Evolutionary conservation across 2,797 vertebrate species (phyloP).

Genomic region (Silurus lanzhouensis): DNA sequence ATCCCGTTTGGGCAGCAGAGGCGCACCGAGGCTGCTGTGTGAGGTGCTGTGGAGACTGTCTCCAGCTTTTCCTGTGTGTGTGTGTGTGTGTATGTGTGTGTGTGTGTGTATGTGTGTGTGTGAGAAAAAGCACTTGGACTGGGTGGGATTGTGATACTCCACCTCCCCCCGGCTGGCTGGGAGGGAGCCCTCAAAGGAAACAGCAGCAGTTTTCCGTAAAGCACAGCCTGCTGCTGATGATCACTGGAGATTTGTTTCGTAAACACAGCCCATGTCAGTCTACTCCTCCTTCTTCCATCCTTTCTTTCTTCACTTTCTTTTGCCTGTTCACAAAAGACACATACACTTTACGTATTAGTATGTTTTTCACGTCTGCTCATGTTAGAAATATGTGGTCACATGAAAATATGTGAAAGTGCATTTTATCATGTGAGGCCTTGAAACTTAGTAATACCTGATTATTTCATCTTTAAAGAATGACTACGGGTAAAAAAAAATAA

Average conservation of each 20-base stretch:
- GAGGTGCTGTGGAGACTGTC: constrained; percentile 78
- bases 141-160: constrained; percentile 85
- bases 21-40: constrained; percentile 68
- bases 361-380: neutral
- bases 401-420: neutral
- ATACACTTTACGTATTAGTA: neutral
- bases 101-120: constrained; percentile 60
- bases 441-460: neutral
- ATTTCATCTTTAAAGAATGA: neutral
- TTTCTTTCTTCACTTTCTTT: constrained; percentile 20
- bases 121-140: constrained; percentile 76
- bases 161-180: constrained; percentile 73
- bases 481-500: no score
- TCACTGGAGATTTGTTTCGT: constrained; percentile 39
- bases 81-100: constrained; percentile 61
- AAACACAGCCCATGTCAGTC: neutral
- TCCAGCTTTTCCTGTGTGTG: constrained; percentile 78
- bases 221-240: constrained; percentile 49
- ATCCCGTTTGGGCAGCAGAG: constrained; percentile 78
- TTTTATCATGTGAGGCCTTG: neutral
- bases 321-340: neutral
- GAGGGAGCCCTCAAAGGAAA: constrained; percentile 61
- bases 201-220: constrained; percentile 59
- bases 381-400: neutral
- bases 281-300: neutral